Conservation (phyloP, 2,888 invertebrate genomes). For the Ferdinandea cuprea region DNA sequence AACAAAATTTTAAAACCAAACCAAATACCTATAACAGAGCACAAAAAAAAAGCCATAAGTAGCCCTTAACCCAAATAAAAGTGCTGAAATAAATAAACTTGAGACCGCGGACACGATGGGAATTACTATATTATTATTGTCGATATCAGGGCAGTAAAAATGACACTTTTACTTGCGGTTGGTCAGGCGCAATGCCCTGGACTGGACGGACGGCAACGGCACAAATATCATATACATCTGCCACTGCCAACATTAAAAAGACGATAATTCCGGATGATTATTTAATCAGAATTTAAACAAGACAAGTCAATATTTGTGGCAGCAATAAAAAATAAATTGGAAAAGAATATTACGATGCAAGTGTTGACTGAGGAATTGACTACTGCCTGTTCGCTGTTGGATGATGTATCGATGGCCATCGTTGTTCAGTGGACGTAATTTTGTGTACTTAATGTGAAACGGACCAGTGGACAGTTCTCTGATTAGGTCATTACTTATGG, state of each 20-base stretch:
- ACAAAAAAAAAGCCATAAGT: constrained; percentile 54
- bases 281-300: constrained; percentile 66
- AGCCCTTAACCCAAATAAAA: constrained; percentile 74
- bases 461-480: no score
- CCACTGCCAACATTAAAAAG: constrained; percentile 40
- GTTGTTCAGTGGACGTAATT: no score
- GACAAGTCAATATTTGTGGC: constrained; percentile 61
- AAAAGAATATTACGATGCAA: constrained; percentile 37
- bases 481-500: no score
- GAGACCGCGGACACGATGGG: constrained; percentile 47
- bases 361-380: constrained; percentile 61
- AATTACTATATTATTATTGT: constrained; percentile 60
- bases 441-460: no score
- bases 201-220: neutral
- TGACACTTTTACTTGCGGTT: constrained; percentile 75
- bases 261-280: constrained; percentile 47
- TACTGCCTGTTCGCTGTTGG: constrained; percentile 51
- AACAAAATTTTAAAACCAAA: no score
- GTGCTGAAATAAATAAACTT: constrained; percentile 60
- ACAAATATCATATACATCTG: constrained; percentile 34
- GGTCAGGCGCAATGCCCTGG: constrained; percentile 64
- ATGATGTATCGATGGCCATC: neutral
- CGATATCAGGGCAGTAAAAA: constrained; percentile 66
- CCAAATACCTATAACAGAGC: constrained; percentile 1
- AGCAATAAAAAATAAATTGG: constrained; percentile 1